Evolutionary conservation across 2,888 invertebrate genomes (phyloP).

Genomic region (Bedellia somnulentella): DNA sequence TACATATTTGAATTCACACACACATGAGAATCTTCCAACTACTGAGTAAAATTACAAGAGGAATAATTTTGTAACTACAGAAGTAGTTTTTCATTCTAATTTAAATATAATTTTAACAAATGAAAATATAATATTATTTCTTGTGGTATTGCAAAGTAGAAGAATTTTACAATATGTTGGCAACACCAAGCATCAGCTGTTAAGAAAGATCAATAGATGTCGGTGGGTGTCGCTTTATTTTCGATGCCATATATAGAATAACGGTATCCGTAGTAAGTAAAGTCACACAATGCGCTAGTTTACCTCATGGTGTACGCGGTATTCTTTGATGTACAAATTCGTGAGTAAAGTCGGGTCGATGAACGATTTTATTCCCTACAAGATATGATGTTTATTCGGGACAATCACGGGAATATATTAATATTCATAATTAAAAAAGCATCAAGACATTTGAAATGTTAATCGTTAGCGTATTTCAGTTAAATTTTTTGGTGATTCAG

Average conservation of each 20-base stretch:
- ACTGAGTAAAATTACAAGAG: too few species aligned
- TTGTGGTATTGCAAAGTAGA: too few species aligned
- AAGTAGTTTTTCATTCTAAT: too few species aligned
- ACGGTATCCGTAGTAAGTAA: conserved; percentile 51
- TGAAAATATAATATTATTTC: too few species aligned
- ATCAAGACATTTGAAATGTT: too few species aligned
- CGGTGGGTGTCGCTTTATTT: conserved; percentile 56
- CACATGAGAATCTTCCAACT: too few species aligned
- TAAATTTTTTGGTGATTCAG: conserved; percentile 43
- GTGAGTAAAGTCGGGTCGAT: conserved; percentile 29
- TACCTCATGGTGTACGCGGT: conserved; percentile 31
- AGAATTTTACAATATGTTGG: too few species aligned
- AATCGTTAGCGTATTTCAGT: conserved; percentile 1
- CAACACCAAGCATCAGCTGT: conserved; percentile 44
- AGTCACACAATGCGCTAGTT: conserved; percentile 32
- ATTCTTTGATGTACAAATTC: conserved; percentile 27
- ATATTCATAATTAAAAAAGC: too few species aligned
- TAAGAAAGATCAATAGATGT: conserved; percentile 53
- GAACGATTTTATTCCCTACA: conserved; percentile 18
- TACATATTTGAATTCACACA: too few species aligned
- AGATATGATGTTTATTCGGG: not conserved
- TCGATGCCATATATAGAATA: conserved; percentile 26
- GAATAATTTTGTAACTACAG: too few species aligned
- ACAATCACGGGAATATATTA: conserved; percentile 16
- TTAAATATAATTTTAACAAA: too few species aligned